Evolutionary conservation across 2,888 invertebrate species (phyloP), one percentile per base, ranked within the genome.

Genomic region (Antheraea assamensis): DNA sequence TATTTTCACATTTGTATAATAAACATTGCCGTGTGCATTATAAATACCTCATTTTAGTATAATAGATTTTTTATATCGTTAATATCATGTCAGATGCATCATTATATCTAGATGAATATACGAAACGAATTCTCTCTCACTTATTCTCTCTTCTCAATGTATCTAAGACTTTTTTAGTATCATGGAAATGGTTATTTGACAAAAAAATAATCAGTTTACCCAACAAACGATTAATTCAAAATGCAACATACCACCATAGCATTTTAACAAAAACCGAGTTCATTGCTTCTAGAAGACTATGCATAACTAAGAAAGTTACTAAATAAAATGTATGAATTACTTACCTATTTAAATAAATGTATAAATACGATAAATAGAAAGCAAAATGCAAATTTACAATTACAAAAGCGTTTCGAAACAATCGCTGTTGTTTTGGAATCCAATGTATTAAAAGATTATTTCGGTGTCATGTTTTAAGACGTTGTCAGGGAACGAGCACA

Each of bases 401-500:
- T 27, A 3, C 17, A 30, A 64, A 13, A 10, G 27, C 17, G 27
- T 30, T 17, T 1, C 15, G 5, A 30, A 64, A 64, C 30, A 64
- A 30, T 30, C 3, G 27, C 27, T 0, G 61, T 64, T 64, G 61
- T 64, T 64, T 64, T 64, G 61, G 17, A 64, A 64, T 64, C 27
- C 17, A 68, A 21, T 35, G 21, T 68, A 68, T 68, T 35, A 68
- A 21, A 31, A 13, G 35, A 21, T 68, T 68, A 35, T 68, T n/a
- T 35, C 68, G 68, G 68, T 68, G 68, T 68, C 68, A 68, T 68
- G 68, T 68, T 68, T 68, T 68, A 66, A 31, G 66, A 66, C 35
- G 66, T n/a, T 31, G 31, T 21, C 17, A 27, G 35, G 13, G 35
- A 35, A n/a, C 68, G 68, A 68, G 68, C 35, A 68, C 35, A 35